Percentiles rank a stretch among this genome's conserved stretches.
phyloP scores from a whole-genome alignment of 2,797 vertebrate genomes.

The Lepidocolaptes lacrymiger region DNA sequence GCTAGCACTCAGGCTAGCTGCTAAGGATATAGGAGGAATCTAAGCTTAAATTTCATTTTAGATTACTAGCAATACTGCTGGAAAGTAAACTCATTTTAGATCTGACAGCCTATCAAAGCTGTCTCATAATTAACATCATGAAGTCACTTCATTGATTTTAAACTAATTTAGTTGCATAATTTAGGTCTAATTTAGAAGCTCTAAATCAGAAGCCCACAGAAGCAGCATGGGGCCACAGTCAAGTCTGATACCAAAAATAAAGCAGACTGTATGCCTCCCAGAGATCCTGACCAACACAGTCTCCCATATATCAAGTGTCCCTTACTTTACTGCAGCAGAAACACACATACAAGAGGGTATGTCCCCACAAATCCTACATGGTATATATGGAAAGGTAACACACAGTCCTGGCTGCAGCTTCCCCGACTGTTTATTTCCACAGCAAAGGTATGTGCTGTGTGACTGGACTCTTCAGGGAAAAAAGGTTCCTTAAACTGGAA shows the following conservation, averaged over 20 bases:
- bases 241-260: background rate
- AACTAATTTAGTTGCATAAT: background rate
- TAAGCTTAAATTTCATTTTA: background rate
- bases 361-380: background rate
- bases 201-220: background rate
- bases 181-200: background rate
- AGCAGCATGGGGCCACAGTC: background rate
- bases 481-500: background rate
- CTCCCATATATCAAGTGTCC: background rate
- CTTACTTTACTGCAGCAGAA: background rate
- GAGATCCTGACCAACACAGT: background rate
- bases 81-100: background rate
- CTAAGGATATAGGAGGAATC: background rate
- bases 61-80: background rate
- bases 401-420: background rate
- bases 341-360: background rate
- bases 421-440: background rate
- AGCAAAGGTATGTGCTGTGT: background rate
- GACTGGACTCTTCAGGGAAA: background rate
- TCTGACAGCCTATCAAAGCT: background rate
- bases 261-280: background rate
- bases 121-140: background rate
- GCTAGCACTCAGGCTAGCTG: background rate
- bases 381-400: fast-evolving
- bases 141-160: background rate